These are phyloP conservation scores for Drosophila repleta DNA, from an alignment of 1,140 invertebrate species.

Conservation along the genomic window DNA sequence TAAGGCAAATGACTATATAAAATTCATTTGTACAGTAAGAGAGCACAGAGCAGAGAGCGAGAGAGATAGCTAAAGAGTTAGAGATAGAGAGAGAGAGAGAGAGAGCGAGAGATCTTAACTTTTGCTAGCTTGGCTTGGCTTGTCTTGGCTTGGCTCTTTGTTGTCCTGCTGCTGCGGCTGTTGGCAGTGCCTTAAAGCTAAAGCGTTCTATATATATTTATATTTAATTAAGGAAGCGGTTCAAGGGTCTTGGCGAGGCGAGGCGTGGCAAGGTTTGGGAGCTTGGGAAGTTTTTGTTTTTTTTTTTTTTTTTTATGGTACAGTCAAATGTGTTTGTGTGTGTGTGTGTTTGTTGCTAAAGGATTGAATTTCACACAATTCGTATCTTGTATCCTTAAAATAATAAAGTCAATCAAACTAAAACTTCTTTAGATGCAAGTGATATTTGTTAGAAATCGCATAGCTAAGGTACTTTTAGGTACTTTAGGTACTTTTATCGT, in stretches of 20 bases:
- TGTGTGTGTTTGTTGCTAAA: slow-evolving; percentile 6
- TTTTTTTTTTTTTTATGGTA: slow-evolving; percentile 4
- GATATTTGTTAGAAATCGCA: slow-evolving; percentile 23
- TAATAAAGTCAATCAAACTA: neutral
- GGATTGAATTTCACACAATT: slow-evolving; percentile 17
- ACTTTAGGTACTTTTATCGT: slow-evolving; percentile 21
- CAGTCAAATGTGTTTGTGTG: slow-evolving; percentile 22
- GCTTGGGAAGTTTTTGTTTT: neutral
- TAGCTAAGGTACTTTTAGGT: slow-evolving; percentile 52
- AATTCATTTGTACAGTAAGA: slow-evolving; percentile 51
- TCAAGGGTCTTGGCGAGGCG: slow-evolving; percentile 1
- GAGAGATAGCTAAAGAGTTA: too few relatives aligned
- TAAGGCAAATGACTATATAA: slow-evolving; percentile 49
- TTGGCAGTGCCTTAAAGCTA: slow-evolving; percentile 49
- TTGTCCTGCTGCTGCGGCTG: slow-evolving; percentile 60
- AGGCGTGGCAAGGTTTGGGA: neutral
- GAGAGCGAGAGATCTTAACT: slow-evolving; percentile 16
- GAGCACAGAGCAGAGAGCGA: too few relatives aligned
- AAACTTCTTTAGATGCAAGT: neutral
- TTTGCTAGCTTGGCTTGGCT: slow-evolving; percentile 41
- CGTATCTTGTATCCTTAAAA: neutral
- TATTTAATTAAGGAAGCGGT: slow-evolving; percentile 23
- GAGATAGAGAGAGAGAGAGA: too few relatives aligned
- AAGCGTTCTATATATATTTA: slow-evolving; percentile 26
- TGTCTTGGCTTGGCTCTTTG: slow-evolving; percentile 45